Conservation (phyloP, 2,888 invertebrate species). For the Ennomos fuscantarius region DNA sequence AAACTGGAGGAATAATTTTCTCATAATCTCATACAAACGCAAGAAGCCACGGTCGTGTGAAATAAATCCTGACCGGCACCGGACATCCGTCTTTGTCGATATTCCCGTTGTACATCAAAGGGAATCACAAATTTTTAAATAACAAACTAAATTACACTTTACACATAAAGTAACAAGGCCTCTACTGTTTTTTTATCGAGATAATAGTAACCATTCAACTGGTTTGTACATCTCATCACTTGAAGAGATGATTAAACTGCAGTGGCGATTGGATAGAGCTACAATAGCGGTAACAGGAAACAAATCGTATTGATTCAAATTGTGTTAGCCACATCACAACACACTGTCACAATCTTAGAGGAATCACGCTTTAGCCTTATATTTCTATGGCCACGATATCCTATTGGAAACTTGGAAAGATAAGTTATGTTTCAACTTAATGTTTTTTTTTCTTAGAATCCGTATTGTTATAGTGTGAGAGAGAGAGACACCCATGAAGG, state of each 20-base stretch:
- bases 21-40: constrained; percentile 49
- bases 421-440: too few species aligned
- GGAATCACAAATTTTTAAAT: constrained; percentile 60
- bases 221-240: constrained; percentile 73
- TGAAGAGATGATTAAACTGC: constrained; percentile 74
- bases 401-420: too few species aligned
- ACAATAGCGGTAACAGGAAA: constrained; percentile 68
- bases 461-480: too few species aligned
- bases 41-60: constrained; percentile 75
- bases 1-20: constrained; percentile 29
- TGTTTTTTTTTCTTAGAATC: too few species aligned
- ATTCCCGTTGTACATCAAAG: constrained; percentile 84
- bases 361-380: too few species aligned
- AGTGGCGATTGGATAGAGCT: constrained; percentile 64
- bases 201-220: constrained; percentile 56
- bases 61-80: constrained; percentile 85
- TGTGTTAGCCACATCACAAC: too few species aligned
- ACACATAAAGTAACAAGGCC: constrained; percentile 48
- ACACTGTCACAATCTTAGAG: too few species aligned
- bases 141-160: constrained; percentile 69
- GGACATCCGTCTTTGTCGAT: constrained; percentile 85
- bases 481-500: too few species aligned
- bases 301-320: constrained; percentile 42
- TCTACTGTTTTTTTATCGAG: constrained; percentile 41
- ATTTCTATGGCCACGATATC: too few species aligned